These are phyloP conservation scores for Taenaris catops DNA, from an alignment of 2,888 invertebrate species.

Conservation along the genomic window DNA sequence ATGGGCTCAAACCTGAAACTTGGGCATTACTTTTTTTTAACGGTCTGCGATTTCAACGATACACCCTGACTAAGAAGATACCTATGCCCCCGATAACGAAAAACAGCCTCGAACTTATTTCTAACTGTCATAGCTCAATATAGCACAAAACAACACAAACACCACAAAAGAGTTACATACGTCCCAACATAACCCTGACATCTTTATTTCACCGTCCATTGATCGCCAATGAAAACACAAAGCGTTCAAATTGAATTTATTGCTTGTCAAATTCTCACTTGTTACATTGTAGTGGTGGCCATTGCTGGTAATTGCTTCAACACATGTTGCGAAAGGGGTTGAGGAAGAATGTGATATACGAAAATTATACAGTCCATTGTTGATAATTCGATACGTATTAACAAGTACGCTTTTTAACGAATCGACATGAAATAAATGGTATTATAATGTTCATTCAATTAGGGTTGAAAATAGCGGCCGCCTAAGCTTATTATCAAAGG, in stretches of 20 bases:
- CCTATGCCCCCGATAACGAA: too few species aligned
- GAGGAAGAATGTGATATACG: slow-evolving; percentile 23
- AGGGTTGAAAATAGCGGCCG: too few species aligned
- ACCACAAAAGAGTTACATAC: slow-evolving; percentile 24
- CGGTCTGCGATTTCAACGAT: too few species aligned
- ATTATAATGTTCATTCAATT: too few species aligned
- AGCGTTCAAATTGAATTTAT: slow-evolving; percentile 66
- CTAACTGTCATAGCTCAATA: too few species aligned
- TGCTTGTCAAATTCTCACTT: slow-evolving; percentile 70
- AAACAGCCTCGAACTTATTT: too few species aligned
- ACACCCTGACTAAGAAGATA: too few species aligned
- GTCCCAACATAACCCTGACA: slow-evolving; percentile 39
- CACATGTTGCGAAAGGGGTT: slow-evolving; percentile 72
- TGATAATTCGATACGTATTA: slow-evolving; percentile 14
- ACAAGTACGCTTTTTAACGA: too few species aligned
- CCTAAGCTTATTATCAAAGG: too few species aligned
- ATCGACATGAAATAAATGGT: too few species aligned
- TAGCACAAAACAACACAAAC: slow-evolving; percentile 8
- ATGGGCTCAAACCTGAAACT: too few species aligned
- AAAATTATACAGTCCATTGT: slow-evolving; percentile 19
- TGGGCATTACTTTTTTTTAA: too few species aligned
- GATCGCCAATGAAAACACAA: slow-evolving; percentile 51
- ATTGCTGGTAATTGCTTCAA: slow-evolving; percentile 60
- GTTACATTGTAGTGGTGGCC: slow-evolving; percentile 54
- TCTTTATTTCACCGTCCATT: slow-evolving; percentile 60